Percentiles rank a stretch among this genome's conserved stretches.
Conservation (phyloP, 2,888 invertebrate species). For the Deroplatys truncata region DNA sequence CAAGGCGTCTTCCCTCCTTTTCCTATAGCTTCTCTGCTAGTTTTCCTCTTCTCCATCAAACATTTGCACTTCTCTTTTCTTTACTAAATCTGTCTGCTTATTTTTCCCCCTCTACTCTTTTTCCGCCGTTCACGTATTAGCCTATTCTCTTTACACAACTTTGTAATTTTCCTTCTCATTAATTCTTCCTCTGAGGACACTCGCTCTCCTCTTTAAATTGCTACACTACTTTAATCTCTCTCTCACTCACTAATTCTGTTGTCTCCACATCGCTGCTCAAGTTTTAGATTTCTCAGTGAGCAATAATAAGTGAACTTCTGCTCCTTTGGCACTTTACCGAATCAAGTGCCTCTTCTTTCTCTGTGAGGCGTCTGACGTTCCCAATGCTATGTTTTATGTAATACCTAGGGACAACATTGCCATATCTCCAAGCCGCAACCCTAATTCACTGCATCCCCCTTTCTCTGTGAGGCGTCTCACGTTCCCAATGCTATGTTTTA, state of each 20-base stretch:
- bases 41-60: neutral
- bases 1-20: neutral
- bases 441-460: no score
- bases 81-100: neutral
- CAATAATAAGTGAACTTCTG: neutral
- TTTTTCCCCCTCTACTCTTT: neutral
- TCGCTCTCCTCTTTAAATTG: neutral
- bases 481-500: no score
- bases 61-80: neutral
- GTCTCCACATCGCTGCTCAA: neutral
- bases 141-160: neutral
- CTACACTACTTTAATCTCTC: neutral
- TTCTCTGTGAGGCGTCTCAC: no score
- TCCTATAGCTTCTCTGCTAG: neutral
- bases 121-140: neutral
- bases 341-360: no score
- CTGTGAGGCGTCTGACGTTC: no score
- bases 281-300: neutral
- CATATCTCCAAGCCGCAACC: no score
- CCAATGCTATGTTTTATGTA: no score
- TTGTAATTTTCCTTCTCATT: neutral
- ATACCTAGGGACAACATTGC: no score
- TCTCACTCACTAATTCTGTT: neutral
- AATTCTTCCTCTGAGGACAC: neutral
- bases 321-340: neutral